These are phyloP conservation scores for Caenorhabditis parvicauda DNA, from an alignment of 2,888 invertebrate genomes.

Conservation along the genomic window DNA sequence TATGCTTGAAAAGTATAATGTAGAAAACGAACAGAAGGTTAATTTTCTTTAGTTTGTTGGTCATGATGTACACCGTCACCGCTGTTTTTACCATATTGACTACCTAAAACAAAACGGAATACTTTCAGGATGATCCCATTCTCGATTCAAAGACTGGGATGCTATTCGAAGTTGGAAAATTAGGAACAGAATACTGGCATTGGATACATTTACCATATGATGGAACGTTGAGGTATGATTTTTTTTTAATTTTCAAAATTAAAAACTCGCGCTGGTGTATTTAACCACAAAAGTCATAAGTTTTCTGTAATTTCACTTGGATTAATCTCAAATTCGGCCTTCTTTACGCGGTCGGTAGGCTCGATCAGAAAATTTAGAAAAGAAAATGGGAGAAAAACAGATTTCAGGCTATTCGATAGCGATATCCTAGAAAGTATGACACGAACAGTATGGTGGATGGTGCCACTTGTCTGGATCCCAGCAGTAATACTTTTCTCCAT, in stretches of 20 bases:
- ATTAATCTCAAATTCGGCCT: too few relatives aligned
- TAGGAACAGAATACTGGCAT: constrained; percentile 64
- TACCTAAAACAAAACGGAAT: too few relatives aligned
- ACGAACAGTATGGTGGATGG: constrained; percentile 45
- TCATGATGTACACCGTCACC: background rate
- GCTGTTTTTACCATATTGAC: background rate
- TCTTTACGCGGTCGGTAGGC: too few relatives aligned
- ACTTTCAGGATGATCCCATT: constrained; percentile 60
- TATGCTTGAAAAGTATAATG: constrained; percentile 55
- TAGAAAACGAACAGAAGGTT: constrained; percentile 49
- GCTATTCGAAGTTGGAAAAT: constrained; percentile 62
- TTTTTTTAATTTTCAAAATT: background rate
- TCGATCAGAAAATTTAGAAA: background rate
- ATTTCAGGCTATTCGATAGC: constrained; percentile 62
- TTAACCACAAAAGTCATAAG: background rate
- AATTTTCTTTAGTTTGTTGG: too few relatives aligned
- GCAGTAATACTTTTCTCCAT: constrained; percentile 44
- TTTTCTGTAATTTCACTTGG: background rate
- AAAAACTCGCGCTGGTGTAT: background rate
- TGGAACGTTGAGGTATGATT: constrained; percentile 60
- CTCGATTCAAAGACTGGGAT: constrained; percentile 64
- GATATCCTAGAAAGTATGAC: constrained; percentile 52
- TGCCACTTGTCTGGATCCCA: constrained; percentile 59
- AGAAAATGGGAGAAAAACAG: background rate
- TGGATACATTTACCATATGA: constrained; percentile 66